A percentile compares a stretch with the other conserved stretches of the same genome.
These are phyloP conservation scores for Phocoena sinus DNA, from an alignment of 2,113 vertebrate genomes.

Conservation along the genomic window DNA sequence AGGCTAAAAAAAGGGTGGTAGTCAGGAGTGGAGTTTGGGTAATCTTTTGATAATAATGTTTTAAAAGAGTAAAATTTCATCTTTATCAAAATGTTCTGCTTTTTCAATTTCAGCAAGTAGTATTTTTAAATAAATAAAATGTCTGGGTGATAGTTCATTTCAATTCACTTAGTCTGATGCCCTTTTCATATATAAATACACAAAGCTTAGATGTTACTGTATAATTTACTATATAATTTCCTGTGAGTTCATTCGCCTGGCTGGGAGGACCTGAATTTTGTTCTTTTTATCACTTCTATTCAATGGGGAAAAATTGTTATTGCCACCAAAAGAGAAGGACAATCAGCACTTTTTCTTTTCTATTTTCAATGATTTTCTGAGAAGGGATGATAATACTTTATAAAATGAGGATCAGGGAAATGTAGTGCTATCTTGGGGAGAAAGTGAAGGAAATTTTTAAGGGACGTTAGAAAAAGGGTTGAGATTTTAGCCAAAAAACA, in stretches of 20 bases:
- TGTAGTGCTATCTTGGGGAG: neutral
- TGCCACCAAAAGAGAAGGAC: neutral
- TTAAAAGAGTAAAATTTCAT: neutral
- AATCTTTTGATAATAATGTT: neutral
- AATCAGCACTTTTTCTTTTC: conserved; percentile 8
- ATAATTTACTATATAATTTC: conserved; percentile 3
- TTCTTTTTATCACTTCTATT: neutral
- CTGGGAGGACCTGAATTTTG: neutral
- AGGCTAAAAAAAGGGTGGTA: neutral
- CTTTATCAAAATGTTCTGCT: neutral
- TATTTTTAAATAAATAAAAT: conserved; percentile 39
- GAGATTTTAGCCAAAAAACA: neutral
- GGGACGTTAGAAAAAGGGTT: neutral
- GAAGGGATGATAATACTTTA: conserved; percentile 31
- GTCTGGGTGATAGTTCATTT: neutral
- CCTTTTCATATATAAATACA: neutral
- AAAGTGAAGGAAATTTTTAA: conserved; percentile 37
- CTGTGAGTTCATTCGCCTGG: neutral
- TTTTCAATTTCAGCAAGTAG: neutral
- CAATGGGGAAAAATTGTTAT: neutral
- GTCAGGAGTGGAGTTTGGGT: neutral
- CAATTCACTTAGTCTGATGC: neutral
- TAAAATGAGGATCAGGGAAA: conserved; percentile 29
- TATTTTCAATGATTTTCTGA: conserved; percentile 38
- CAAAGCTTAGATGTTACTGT: neutral